Conservation (phyloP, 1,140 invertebrate genomes). For the Sminthurides bifidus region DNA sequence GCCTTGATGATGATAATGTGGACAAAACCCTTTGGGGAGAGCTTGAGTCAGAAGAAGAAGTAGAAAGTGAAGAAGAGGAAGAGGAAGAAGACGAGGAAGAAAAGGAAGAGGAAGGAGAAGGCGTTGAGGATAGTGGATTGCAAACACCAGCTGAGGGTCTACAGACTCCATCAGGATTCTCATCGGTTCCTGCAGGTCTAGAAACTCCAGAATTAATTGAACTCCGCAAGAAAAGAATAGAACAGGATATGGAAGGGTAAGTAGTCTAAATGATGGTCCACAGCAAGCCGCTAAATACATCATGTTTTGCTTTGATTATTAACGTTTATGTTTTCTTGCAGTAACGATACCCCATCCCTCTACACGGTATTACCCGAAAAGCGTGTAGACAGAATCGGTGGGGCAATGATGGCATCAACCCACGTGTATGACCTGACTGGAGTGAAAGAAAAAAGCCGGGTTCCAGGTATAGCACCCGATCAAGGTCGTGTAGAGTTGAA, state of each 20-base stretch:
- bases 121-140: constrained; percentile 53
- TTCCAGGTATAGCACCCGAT: constrained; percentile 35
- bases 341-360: constrained; percentile 74
- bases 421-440: constrained; percentile 86
- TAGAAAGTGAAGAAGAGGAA: constrained; percentile 69
- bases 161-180: constrained; percentile 86
- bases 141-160: constrained; percentile 68
- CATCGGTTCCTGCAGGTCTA: constrained; percentile 85
- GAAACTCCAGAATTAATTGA: constrained; percentile 98
- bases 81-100: constrained; percentile 60
- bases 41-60: constrained; percentile 85
- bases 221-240: constrained; percentile 90
- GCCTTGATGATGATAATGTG: constrained; percentile 63
- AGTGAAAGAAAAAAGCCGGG: constrained; percentile 37
- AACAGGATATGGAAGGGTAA: constrained; percentile 90
- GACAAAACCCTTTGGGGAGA: constrained; percentile 94
- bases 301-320: constrained; percentile 10
- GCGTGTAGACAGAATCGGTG: constrained; percentile 73
- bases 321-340: constrained; percentile 34
- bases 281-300: no score
- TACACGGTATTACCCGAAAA: constrained; percentile 93
- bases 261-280: constrained; percentile 6
- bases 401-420: constrained; percentile 89
- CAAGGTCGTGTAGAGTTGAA: constrained; percentile 65
- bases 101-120: constrained; percentile 44